These are phyloP conservation scores for Rallus limicola DNA, from an alignment of 2,113 vertebrate species.

Conservation along the genomic window DNA sequence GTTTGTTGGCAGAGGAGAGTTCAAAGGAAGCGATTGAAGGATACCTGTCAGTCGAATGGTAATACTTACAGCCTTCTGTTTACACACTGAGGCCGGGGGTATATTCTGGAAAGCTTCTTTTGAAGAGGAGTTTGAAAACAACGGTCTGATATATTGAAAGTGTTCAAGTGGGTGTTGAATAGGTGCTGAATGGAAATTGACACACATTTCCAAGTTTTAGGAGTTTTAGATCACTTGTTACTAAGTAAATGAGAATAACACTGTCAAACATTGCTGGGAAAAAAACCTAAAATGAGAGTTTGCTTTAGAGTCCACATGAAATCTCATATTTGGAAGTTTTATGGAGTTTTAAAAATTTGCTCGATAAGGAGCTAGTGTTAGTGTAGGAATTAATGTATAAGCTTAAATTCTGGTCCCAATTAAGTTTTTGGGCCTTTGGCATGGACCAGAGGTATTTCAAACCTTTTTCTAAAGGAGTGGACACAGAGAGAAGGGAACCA, in stretches of 20 bases:
- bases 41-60: not conserved
- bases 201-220: not conserved
- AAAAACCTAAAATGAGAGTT: not conserved
- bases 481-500: not conserved
- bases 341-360: not conserved
- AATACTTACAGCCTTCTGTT: not conserved
- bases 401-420: not conserved
- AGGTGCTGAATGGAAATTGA: conserved; percentile 17
- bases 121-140: not conserved
- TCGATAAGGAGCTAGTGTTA: not conserved
- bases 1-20: not conserved
- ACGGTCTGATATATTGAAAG: not conserved
- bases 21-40: not conserved
- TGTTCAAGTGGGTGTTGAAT: not conserved
- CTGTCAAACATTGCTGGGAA: not conserved
- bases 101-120: not conserved
- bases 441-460: not conserved
- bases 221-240: conserved; percentile 11
- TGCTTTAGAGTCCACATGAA: not conserved
- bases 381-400: not conserved
- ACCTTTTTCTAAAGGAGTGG: not conserved
- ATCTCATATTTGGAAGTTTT: not conserved
- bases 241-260: conserved; percentile 13
- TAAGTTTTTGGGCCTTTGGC: not conserved
- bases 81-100: not conserved